Conservation (phyloP, 1,140 invertebrate genomes). For the Drosophila sp. region DNA sequence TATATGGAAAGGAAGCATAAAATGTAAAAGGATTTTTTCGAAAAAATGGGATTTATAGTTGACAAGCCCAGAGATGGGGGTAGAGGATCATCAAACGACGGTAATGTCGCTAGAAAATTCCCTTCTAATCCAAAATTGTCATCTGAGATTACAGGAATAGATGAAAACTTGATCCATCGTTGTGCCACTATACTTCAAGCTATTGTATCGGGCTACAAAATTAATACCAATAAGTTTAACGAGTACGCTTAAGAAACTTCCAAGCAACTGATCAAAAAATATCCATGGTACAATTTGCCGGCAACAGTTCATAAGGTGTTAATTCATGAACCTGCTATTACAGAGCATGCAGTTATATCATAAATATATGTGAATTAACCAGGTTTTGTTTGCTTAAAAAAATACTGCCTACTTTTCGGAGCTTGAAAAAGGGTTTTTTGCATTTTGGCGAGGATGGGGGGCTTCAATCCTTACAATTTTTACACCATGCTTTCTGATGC, state of each 20-base stretch:
- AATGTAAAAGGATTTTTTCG: too few relatives aligned
- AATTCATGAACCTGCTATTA: slow-evolving; percentile 7
- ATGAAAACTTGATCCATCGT: slow-evolving; percentile 4
- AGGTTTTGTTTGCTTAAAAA: too few relatives aligned
- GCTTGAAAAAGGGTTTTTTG: too few relatives aligned
- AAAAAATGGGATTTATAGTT: too few relatives aligned
- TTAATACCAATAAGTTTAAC: slow-evolving; percentile 22
- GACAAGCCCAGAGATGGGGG: too few relatives aligned
- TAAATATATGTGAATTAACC: too few relatives aligned
- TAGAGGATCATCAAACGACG: too few relatives aligned
- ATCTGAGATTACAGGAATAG: background rate
- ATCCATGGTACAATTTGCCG: slow-evolving; percentile 5
- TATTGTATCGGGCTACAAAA: slow-evolving; percentile 14
- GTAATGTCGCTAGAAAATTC: background rate
- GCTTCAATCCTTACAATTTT: too few relatives aligned
- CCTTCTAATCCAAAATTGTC: slow-evolving; percentile 1
- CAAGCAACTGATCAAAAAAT: slow-evolving; percentile 11
- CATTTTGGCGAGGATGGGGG: too few relatives aligned
- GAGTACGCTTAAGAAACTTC: background rate
- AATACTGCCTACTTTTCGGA: too few relatives aligned
- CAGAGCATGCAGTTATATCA: background rate
- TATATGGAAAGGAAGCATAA: too few relatives aligned
- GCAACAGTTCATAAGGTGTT: background rate
- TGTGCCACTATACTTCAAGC: slow-evolving; percentile 20
- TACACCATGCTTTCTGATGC: too few relatives aligned